Conservation (phyloP, 2,888 invertebrate genomes). For the Pristionchus entomophagus region DNA sequence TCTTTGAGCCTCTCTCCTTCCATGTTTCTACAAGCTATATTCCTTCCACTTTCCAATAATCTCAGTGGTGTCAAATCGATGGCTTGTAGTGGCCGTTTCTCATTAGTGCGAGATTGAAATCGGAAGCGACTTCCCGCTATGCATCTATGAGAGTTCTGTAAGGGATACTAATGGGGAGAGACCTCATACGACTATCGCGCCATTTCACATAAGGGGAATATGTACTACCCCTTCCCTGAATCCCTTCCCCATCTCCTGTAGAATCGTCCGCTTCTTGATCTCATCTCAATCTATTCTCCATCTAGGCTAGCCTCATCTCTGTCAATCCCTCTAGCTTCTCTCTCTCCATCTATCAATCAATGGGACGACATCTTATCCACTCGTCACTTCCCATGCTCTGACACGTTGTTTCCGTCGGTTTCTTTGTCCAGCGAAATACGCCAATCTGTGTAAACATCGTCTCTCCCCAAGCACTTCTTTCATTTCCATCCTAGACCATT, state of each 20-base stretch:
- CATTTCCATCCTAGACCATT: no score
- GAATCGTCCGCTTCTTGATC: no score
- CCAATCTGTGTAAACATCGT: background rate
- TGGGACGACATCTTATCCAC: background rate
- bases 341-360: background rate
- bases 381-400: constrained; percentile 11
- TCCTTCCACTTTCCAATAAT: background rate
- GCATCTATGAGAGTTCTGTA: constrained; percentile 7
- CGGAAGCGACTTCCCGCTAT: background rate
- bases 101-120: constrained; percentile 3
- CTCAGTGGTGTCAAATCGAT: background rate
- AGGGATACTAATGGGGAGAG: constrained; percentile 18
- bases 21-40: background rate
- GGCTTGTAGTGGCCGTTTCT: background rate
- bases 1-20: constrained; percentile 24
- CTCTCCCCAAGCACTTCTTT: no score
- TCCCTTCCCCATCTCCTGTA: no score
- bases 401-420: constrained; percentile 4
- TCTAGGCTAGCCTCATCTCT: background rate
- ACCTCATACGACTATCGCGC: no score
- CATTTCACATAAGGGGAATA: no score
- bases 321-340: background rate
- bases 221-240: no score
- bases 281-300: no score
- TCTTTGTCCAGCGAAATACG: background rate